Evolutionary conservation across 2,888 invertebrate species (phyloP).

Genomic region (Clepsis dumicolana): DNA sequence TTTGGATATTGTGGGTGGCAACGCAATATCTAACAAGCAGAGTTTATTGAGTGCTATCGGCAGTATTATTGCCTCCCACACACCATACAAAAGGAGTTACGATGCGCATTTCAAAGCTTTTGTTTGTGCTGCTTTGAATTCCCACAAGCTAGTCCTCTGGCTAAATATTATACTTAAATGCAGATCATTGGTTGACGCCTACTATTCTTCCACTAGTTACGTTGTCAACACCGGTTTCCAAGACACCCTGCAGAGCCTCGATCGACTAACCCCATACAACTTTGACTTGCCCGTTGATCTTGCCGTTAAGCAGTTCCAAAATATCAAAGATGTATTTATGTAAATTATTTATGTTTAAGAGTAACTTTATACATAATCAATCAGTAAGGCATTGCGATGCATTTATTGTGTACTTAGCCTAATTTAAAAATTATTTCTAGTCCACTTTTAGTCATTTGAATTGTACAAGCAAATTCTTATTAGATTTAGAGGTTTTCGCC

Average conservation of each 20-base stretch:
- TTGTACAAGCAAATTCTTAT: constrained; percentile 13
- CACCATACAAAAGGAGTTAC: constrained; percentile 96
- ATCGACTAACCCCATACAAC: constrained; percentile 93
- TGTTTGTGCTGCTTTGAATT: constrained; percentile 97
- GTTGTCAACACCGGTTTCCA: constrained; percentile 98
- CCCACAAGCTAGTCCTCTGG: constrained; percentile 97
- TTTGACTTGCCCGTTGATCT: constrained; percentile 98
- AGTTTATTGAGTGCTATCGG: constrained; percentile 96
- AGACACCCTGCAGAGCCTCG: constrained; percentile 96
- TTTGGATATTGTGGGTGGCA: constrained; percentile 95
- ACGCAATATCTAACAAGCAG: constrained; percentile 94
- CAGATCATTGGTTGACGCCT: constrained; percentile 91
- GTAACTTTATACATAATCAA: constrained; percentile 70
- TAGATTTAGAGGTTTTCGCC: constrained; percentile 27
- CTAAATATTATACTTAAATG: constrained; percentile 96
- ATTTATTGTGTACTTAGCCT: constrained; percentile 39
- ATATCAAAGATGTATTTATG: constrained; percentile 98
- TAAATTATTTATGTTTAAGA: constrained; percentile 75
- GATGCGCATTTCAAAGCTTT: constrained; percentile 99
- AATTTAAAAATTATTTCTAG: constrained; percentile 35
- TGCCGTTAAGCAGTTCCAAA: constrained; percentile 98
- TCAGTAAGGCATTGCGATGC: constrained; percentile 41
- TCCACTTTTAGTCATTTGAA: constrained; percentile 30
- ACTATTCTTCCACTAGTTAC: constrained; percentile 97
- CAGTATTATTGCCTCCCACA: constrained; percentile 96